These are phyloP conservation scores for Liasis olivaceus DNA, from an alignment of 2,797 vertebrate species.

Conservation along the genomic window DNA sequence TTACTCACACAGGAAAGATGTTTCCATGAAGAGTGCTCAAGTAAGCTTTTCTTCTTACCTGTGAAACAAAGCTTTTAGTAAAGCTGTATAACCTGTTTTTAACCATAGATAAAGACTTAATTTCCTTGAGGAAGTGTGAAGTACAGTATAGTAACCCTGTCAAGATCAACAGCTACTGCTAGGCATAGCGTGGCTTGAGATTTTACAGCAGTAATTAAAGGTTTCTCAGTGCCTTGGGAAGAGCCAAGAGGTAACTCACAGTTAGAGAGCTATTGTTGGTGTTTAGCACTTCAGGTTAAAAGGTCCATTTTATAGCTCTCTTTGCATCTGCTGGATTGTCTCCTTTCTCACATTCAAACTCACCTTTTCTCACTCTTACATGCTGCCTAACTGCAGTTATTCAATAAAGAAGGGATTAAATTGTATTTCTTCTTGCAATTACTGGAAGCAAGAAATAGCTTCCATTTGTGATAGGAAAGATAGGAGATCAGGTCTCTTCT, in stretches of 20 bases:
- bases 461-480: rapidly evolving
- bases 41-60: neutral
- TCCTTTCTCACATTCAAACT: neutral
- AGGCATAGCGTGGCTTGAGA: neutral
- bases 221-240: conserved; percentile 19
- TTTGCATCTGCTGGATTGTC: conserved; percentile 32
- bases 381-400: conserved; percentile 53
- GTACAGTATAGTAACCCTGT: conserved; percentile 24
- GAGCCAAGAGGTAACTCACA: neutral
- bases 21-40: neutral
- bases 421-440: rapidly evolving
- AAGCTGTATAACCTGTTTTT: conserved; percentile 17
- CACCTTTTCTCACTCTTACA: conserved; percentile 47
- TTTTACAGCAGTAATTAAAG: conserved; percentile 38
- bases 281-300: conserved; percentile 11
- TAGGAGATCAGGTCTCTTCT: neutral
- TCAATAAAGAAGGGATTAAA: conserved; percentile 10
- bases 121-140: neutral
- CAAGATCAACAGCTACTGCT: conserved; percentile 30
- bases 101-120: conserved; percentile 22
- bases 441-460: neutral
- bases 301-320: conserved; percentile 18
- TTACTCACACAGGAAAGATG: neutral
- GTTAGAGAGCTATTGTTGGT: conserved; percentile 1
- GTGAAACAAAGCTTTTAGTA: conserved; percentile 5